A percentile compares a stretch with the other conserved stretches of the same genome.
Conservation (phyloP, 2,797 vertebrate species). For the Luscinia megarhynchos region DNA sequence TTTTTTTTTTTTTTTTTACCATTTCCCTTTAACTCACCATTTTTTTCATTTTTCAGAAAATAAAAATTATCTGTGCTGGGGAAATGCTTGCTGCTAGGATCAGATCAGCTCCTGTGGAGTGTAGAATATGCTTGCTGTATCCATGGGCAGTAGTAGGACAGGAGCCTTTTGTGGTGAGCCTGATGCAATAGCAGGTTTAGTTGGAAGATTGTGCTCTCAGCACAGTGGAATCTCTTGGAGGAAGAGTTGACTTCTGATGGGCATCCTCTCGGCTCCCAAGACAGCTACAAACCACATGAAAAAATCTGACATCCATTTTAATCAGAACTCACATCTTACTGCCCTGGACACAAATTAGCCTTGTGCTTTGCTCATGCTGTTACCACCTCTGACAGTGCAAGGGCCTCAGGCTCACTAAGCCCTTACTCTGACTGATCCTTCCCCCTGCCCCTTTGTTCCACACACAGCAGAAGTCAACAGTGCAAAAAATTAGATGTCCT, state of each 20-base stretch:
- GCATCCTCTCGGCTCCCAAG: neutral
- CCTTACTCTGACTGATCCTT: neutral
- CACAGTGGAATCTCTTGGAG: neutral
- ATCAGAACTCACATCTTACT: neutral
- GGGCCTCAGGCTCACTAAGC: neutral
- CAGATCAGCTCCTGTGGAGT: neutral
- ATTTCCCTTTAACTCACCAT: neutral
- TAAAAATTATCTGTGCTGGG: accelerated
- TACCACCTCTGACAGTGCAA: neutral
- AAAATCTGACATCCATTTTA: neutral
- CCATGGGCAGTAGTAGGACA: neutral
- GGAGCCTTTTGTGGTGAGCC: neutral
- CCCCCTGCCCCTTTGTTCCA: neutral
- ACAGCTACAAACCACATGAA: neutral
- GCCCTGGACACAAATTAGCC: neutral
- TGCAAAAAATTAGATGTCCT: neutral
- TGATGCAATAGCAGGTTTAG: neutral
- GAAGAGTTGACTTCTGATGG: neutral
- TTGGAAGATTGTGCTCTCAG: neutral
- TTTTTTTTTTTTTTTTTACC: neutral
- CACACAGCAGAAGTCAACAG: neutral
- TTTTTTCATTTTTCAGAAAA: neutral
- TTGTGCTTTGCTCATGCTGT: neutral
- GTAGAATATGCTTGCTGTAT: neutral
- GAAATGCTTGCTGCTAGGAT: neutral